Conservation (phyloP, 2,888 invertebrate genomes). For the Tipula vernalis region DNA sequence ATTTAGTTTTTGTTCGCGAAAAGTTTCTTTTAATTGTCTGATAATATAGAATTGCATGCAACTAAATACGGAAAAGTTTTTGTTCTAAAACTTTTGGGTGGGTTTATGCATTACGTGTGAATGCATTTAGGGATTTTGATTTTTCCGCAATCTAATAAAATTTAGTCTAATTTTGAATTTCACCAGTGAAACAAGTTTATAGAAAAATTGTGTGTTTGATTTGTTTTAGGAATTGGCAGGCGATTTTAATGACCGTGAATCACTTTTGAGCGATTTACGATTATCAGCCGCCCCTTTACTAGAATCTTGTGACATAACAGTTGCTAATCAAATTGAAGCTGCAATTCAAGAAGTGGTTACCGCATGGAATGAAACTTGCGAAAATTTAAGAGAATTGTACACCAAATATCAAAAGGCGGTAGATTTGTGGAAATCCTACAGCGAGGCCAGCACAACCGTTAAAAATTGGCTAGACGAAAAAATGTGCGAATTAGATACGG, state of each 20-base stretch:
- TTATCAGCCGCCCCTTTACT: conserved; percentile 59
- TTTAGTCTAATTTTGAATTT: background rate
- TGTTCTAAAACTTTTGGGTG: background rate
- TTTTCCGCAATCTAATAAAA: background rate
- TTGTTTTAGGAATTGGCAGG: conserved; percentile 55
- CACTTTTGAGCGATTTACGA: conserved; percentile 56
- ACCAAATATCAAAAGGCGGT: conserved; percentile 69
- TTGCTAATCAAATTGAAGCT: conserved; percentile 57
- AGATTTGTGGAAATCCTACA: conserved; percentile 67
- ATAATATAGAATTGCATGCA: background rate
- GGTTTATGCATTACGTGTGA: background rate
- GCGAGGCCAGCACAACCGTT: conserved; percentile 64
- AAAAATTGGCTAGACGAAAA: conserved; percentile 64
- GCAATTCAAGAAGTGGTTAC: conserved; percentile 67
- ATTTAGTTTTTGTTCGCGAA: background rate
- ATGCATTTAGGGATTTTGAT: background rate
- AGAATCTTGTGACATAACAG: conserved; percentile 53
- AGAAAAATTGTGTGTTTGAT: background rate
- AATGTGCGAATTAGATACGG: conserved; percentile 55
- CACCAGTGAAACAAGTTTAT: background rate
- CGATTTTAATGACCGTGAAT: conserved; percentile 60
- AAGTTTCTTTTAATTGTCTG: background rate
- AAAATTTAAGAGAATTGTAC: conserved; percentile 62
- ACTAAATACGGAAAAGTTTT: background rate
- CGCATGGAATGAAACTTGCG: conserved; percentile 69